phyloP scores from a whole-genome alignment of 2,797 vertebrate genomes.

The Nyctibius grandis region DNA sequence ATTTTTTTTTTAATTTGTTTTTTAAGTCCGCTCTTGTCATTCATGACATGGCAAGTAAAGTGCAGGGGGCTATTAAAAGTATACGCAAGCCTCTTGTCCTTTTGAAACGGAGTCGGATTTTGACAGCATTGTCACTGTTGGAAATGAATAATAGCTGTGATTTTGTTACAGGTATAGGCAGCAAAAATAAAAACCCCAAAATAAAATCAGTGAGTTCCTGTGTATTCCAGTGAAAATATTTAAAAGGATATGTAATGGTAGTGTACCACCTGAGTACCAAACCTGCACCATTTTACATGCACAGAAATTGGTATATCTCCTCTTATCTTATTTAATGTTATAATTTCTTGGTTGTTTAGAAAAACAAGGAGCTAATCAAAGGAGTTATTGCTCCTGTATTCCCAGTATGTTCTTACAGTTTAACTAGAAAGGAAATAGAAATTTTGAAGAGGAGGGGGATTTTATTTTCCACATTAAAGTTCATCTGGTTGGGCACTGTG shows the following conservation, averaged over 20 bases:
- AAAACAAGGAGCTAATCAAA: background rate
- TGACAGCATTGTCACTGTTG: background rate
- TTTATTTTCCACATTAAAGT: background rate
- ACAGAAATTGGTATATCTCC: background rate
- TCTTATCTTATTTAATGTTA: background rate
- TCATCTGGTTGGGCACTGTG: background rate
- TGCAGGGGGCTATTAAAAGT: background rate
- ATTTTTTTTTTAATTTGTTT: background rate
- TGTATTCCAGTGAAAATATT: background rate
- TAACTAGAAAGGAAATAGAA: background rate
- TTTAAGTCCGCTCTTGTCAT: background rate
- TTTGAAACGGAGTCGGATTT: background rate
- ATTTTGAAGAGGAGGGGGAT: background rate
- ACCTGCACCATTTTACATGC: background rate
- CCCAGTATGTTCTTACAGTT: background rate
- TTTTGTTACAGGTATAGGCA: background rate
- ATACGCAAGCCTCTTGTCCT: background rate
- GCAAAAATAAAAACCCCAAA: background rate
- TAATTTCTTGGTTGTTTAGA: background rate
- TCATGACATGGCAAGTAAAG: background rate
- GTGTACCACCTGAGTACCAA: background rate
- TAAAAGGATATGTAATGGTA: background rate
- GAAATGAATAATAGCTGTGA: background rate
- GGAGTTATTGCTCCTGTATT: background rate
- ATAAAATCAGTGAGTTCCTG: background rate